Evolutionary conservation across 2,888 invertebrate genomes (phyloP).

Genomic region (Caenorhabditis japonica): DNA sequence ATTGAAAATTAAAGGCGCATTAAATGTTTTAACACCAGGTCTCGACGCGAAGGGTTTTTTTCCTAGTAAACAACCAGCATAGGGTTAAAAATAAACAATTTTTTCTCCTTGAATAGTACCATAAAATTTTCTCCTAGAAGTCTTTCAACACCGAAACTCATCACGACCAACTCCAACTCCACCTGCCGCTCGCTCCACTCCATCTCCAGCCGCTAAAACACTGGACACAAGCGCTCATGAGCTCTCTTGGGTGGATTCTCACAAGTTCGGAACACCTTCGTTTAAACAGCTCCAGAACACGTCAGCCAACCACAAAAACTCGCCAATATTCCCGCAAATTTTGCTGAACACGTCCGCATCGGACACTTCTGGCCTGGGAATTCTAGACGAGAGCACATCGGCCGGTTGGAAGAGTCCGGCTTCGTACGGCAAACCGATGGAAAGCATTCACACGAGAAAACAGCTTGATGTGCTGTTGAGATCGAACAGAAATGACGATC

Average conservation of each 20-base stretch:
- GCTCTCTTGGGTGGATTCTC: slow-evolving; percentile 49
- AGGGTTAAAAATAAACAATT: too few relatives aligned
- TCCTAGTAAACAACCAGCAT: too few relatives aligned
- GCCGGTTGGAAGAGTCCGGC: slow-evolving; percentile 39
- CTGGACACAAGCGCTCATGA: slow-evolving; percentile 32
- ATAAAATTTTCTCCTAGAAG: too few relatives aligned
- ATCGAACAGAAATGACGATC: slow-evolving; percentile 31
- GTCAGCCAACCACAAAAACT: slow-evolving; percentile 10
- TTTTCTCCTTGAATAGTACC: too few relatives aligned
- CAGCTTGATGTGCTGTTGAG: slow-evolving; percentile 53
- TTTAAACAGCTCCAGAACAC: slow-evolving; percentile 14
- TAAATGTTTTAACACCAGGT: too few relatives aligned
- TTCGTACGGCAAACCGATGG: slow-evolving; percentile 33
- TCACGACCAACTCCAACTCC: too few relatives aligned
- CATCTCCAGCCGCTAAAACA: background rate
- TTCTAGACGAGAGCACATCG: slow-evolving; percentile 19
- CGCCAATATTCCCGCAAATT: slow-evolving; percentile 1
- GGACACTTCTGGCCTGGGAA: slow-evolving; percentile 27
- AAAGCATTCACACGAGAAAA: slow-evolving; percentile 60
- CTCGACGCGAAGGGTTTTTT: too few relatives aligned
- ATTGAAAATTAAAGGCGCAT: too few relatives aligned
- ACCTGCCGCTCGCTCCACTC: background rate
- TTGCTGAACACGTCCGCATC: slow-evolving; percentile 13
- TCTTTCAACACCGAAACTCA: too few relatives aligned
- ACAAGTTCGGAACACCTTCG: slow-evolving; percentile 40